Percentiles rank a stretch among this genome's conserved stretches.
Conservation (phyloP, 2,113 vertebrate genomes). For the Eudyptes chrysolophus region DNA sequence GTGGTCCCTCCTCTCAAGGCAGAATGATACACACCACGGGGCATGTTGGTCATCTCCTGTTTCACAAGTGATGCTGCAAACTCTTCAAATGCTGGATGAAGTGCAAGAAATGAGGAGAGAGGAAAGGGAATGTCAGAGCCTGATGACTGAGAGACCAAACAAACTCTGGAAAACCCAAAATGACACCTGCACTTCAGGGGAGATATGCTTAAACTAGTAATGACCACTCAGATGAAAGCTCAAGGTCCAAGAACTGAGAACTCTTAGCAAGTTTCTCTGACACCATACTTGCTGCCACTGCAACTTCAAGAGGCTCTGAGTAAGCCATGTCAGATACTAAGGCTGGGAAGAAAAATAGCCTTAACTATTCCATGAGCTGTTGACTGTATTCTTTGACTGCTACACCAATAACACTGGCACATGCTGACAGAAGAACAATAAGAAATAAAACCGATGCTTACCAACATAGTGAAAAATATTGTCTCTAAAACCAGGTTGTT, state of each 20-base stretch:
- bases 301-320: background rate
- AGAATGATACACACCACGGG: slow-evolving; percentile 90
- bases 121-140: background rate
- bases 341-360: background rate
- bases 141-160: background rate
- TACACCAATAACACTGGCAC: background rate
- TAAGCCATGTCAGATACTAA: background rate
- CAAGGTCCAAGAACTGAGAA: background rate
- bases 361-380: background rate
- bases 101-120: background rate
- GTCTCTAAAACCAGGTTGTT: background rate
- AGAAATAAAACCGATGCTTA: background rate
- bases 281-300: background rate
- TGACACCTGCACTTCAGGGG: background rate
- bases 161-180: background rate
- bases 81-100: slow-evolving; percentile 82
- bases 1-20: slow-evolving; percentile 78
- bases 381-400: slow-evolving; percentile 16
- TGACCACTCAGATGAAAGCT: background rate
- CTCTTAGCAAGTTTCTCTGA: background rate
- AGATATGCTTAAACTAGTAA: background rate
- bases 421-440: background rate
- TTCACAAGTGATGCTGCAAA: slow-evolving; percentile 88
- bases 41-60: slow-evolving; percentile 93
- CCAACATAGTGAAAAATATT: background rate